These are phyloP conservation scores for Labeo rohita DNA, from an alignment of 2,113 vertebrate genomes.

Conservation along the genomic window DNA sequence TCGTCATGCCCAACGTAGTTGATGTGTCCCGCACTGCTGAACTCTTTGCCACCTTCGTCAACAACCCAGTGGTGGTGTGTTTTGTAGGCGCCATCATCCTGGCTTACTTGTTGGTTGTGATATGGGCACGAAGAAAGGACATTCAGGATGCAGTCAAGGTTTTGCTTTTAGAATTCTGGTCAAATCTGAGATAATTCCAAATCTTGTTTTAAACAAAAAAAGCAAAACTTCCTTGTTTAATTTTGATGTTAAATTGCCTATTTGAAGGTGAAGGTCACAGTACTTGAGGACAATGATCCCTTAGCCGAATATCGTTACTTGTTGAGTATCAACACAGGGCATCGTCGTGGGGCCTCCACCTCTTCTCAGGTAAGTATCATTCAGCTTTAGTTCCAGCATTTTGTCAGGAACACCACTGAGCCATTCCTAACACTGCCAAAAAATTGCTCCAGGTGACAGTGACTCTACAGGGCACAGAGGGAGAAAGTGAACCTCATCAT, in stretches of 20 bases:
- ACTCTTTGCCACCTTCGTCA: slow-evolving; percentile 87
- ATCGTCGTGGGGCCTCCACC: slow-evolving; percentile 85
- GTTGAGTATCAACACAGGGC: slow-evolving; percentile 87
- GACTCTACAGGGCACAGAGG: slow-evolving; percentile 84
- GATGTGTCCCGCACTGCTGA: slow-evolving; percentile 83
- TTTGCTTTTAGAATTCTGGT: neutral
- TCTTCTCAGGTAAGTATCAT: slow-evolving; percentile 84
- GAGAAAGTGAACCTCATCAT: slow-evolving; percentile 92
- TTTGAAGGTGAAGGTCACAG: slow-evolving; percentile 85
- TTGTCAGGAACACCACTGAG: neutral
- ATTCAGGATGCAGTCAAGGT: slow-evolving; percentile 89
- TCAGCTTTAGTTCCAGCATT: neutral
- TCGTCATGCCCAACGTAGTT: slow-evolving; percentile 87
- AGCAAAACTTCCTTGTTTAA: neutral
- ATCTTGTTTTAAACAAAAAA: neutral
- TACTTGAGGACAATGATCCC: slow-evolving; percentile 90
- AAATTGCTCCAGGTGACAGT: slow-evolving; percentile 81
- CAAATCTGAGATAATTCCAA: neutral
- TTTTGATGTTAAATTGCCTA: neutral
- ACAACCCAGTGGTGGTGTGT: slow-evolving; percentile 91
- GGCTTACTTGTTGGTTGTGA: slow-evolving; percentile 81
- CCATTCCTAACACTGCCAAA: neutral
- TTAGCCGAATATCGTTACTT: slow-evolving; percentile 89
- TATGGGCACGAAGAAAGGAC: slow-evolving; percentile 93
- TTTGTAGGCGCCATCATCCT: slow-evolving; percentile 86